Evolutionary conservation across 2,113 vertebrate genomes (phyloP).

Genomic region (Perca fluviatilis): DNA sequence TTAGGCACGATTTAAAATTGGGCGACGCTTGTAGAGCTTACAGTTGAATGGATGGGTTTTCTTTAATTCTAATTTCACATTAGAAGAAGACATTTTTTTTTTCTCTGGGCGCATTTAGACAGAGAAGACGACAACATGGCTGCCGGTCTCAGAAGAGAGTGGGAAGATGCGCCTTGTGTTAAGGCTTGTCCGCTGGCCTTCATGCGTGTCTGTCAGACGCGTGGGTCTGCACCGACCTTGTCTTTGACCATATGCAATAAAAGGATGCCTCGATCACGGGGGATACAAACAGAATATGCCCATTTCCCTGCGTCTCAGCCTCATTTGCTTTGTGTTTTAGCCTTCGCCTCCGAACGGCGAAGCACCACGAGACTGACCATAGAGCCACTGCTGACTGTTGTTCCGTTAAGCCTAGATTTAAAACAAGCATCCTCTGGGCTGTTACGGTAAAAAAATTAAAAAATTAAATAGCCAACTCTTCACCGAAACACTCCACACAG

Average conservation of each 20-base stretch:
- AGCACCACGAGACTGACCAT: neutral
- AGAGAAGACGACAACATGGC: slow-evolving; percentile 65
- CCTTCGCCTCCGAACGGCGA: no score
- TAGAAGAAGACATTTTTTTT: neutral
- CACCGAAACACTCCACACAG: no score
- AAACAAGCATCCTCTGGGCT: neutral
- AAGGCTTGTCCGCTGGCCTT: slow-evolving; percentile 20
- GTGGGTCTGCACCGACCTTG: slow-evolving; percentile 63
- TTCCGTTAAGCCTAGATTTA: neutral
- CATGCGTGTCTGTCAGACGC: slow-evolving; percentile 48
- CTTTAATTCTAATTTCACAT: no score
- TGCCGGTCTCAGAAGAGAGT: slow-evolving; percentile 56
- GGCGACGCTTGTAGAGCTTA: no score
- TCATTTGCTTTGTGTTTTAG: neutral
- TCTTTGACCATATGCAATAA: slow-evolving; percentile 49
- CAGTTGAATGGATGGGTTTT: no score
- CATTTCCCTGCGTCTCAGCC: neutral
- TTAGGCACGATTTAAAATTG: neutral
- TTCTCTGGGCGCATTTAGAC: neutral
- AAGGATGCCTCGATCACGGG: neutral
- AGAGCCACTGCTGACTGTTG: no score
- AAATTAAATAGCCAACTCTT: neutral
- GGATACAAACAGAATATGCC: neutral
- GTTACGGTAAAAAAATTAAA: neutral
- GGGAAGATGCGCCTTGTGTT: slow-evolving; percentile 63